Conservation (phyloP, 2,113 vertebrate species). For the Centropus bengalensis region DNA sequence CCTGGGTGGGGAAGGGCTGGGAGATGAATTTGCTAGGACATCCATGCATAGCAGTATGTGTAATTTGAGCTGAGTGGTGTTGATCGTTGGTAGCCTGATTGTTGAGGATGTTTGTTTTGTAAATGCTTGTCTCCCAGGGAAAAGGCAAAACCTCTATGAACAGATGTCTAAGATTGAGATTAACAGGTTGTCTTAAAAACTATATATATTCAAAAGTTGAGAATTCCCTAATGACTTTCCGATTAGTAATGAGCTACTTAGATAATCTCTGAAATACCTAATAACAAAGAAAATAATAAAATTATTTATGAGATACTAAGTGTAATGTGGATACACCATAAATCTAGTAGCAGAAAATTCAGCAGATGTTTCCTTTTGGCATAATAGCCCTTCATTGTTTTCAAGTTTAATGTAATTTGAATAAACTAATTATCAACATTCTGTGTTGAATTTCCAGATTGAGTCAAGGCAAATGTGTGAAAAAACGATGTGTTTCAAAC, state of each 20-base stretch:
- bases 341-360: background rate
- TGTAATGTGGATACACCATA: background rate
- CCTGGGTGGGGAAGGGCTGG: background rate
- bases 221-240: background rate
- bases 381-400: background rate
- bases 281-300: background rate
- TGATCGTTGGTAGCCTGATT: background rate
- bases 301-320: background rate
- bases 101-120: background rate
- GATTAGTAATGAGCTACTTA: background rate
- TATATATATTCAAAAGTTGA: background rate
- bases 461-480: background rate
- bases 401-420: background rate
- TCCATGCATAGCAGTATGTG: accelerated
- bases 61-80: background rate
- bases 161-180: background rate
- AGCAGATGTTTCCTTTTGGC: background rate
- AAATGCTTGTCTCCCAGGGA: background rate
- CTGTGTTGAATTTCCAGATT: background rate
- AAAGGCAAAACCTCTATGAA: background rate
- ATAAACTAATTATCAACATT: background rate
- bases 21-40: background rate
- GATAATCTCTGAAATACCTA: background rate
- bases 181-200: background rate
- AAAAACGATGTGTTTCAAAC: background rate